Conservation (phyloP, 37 sponge, comb jelly and placozoan genomes). For the Oscarella lobularis region DNA sequence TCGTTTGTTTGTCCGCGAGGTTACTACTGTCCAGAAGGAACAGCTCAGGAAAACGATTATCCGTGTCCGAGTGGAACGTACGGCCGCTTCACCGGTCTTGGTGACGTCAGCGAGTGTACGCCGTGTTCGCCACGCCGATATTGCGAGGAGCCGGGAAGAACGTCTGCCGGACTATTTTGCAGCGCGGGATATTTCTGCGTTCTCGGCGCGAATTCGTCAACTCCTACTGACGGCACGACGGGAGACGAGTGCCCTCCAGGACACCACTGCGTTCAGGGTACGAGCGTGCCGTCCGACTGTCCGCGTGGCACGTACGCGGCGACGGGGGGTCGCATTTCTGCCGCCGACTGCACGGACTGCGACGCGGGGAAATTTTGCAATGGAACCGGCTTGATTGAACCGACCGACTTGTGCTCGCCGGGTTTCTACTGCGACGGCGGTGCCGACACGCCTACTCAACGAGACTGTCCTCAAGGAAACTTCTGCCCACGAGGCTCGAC, state of each 20-base stretch:
- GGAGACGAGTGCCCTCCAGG: conserved; percentile 13
- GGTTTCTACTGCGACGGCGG: conserved; percentile 27
- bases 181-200: conserved; percentile 15
- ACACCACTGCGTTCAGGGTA: conserved; percentile 13
- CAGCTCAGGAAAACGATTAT: not conserved
- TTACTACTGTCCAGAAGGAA: conserved; percentile 22
- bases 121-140: not conserved
- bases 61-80: conserved; percentile 16
- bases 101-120: not conserved
- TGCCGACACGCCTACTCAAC: conserved; percentile 9
- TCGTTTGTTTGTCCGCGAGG: conserved; percentile 12
- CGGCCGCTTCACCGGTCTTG: conserved; percentile 5
- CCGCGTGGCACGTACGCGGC: not conserved
- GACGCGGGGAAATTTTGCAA: not conserved
- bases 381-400: not conserved
- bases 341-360: not conserved
- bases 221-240: conserved; percentile 16
- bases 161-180: conserved; percentile 3
- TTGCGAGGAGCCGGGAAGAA: not conserved
- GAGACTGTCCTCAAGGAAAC: conserved; percentile 15
- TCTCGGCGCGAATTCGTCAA: conserved; percentile 3
- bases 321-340: not conserved
- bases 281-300: not conserved
- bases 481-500: conserved; percentile 11
- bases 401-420: conserved; percentile 1